Base-by-base conservation (phyloP, 2,113 vertebrate genomes). In the Hemiprocne comata region DNA sequence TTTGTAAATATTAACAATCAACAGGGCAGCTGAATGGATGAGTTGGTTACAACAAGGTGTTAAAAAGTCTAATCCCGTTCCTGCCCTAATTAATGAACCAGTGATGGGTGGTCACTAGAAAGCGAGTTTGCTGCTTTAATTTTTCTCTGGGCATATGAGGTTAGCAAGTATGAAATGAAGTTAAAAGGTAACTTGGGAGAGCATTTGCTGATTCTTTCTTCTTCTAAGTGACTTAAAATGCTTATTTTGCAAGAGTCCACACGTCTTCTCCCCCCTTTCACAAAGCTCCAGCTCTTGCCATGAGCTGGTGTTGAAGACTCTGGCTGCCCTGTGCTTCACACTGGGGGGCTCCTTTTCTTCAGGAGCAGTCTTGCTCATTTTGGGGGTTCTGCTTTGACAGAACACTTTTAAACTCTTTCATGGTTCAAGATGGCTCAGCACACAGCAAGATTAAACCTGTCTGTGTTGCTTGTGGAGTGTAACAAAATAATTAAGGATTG, bases 51-150 rank as follows among this genome's bases (percentile, higher is more conserved):
- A 51, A 40, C 6, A 8, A 64, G 16, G 33, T 64, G 23, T 29
- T 89, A 69, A 1, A 81, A 66, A 78, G 50, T 72, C 21, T 50
- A 29, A 28, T 61, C 17, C n/a, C 10, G 9, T 62, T 87, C 25
- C 36, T 62, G 48, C 61, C 17, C 64, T 65, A 31, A 78, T 46
- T 50, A 64, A 42, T 31, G 36, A 87, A 36, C 8, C 16, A 2
- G 8, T 46, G 23, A 42, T 38, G 3, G 1, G 2, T n/a, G 31
- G 36, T 79, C 1, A 1, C 24, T 53, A 25, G 23, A 42, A 60
- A 64, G 38, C 57, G 36, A 2, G 1, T 57, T 42, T 55, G 55
- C 14, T 42, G 2, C 9, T 19, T 62, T 79, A 29, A 5, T 53
- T 89, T 90, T 72, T 26, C 33, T 60, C 34, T 61, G 23, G 29